Evolutionary conservation across 1,140 invertebrate genomes (phyloP).

Genomic region (Anthonomus grandis): DNA sequence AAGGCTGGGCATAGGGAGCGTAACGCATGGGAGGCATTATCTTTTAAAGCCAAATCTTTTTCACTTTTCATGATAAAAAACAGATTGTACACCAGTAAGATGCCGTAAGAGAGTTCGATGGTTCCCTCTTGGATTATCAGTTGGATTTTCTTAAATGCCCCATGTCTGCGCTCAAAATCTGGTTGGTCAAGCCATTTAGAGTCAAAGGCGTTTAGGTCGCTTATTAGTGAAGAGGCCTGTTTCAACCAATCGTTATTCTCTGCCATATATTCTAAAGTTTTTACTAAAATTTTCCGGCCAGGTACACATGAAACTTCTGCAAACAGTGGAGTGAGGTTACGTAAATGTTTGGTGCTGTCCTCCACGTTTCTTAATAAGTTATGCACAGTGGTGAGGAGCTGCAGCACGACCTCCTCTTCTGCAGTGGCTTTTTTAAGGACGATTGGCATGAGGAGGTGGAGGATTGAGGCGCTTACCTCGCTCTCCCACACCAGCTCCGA

Average conservation of each 20-base stretch:
- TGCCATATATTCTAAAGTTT: slow-evolving; percentile 56
- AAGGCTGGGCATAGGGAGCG: slow-evolving; percentile 62
- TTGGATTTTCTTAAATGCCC: slow-evolving; percentile 67
- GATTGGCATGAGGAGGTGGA: slow-evolving; percentile 71
- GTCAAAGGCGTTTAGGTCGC: slow-evolving; percentile 83
- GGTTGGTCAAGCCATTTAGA: slow-evolving; percentile 85
- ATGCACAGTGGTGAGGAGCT: slow-evolving; percentile 65
- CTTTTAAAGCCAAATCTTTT: slow-evolving; percentile 79
- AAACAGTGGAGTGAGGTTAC: slow-evolving; percentile 63
- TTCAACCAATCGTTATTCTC: slow-evolving; percentile 46
- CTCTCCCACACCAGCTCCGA: slow-evolving; percentile 68
- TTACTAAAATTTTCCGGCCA: slow-evolving; percentile 63
- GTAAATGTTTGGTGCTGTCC: slow-evolving; percentile 63
- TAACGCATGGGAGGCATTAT: slow-evolving; percentile 72
- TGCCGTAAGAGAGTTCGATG: slow-evolving; percentile 63
- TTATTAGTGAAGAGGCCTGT: slow-evolving; percentile 54
- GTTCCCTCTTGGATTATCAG: slow-evolving; percentile 54
- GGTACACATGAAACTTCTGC: slow-evolving; percentile 57
- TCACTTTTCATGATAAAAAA: slow-evolving; percentile 73
- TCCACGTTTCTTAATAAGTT: slow-evolving; percentile 70
- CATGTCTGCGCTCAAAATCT: slow-evolving; percentile 78
- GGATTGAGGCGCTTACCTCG: slow-evolving; percentile 63
- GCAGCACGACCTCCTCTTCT: slow-evolving; percentile 60
- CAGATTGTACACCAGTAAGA: slow-evolving; percentile 77
- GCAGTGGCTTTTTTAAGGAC: slow-evolving; percentile 60